Conservation (phyloP, 2,113 vertebrate species). For the Tyrannus savana region DNA sequence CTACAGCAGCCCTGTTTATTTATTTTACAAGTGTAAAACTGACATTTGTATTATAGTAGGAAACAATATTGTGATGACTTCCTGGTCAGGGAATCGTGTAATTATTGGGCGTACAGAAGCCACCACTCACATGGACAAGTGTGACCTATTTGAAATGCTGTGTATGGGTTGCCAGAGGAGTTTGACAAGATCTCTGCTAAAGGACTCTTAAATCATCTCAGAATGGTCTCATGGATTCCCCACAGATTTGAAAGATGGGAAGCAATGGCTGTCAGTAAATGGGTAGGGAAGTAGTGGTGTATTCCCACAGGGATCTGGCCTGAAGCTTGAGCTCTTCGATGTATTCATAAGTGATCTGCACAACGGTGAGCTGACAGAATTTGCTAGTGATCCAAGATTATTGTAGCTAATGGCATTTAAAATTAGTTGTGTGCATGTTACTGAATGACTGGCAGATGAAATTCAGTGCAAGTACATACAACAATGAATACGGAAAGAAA, state of each 20-base stretch:
- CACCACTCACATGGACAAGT: background rate
- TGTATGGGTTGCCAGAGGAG: background rate
- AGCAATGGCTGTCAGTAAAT: background rate
- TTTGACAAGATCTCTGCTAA: background rate
- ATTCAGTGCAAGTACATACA: background rate
- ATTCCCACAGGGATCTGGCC: background rate
- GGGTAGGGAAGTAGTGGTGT: background rate
- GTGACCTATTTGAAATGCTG: background rate
- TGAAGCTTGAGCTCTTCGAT: background rate
- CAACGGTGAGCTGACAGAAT: accelerated
- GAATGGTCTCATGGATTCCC: background rate
- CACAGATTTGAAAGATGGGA: background rate
- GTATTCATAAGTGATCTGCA: background rate
- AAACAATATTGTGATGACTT: constrained; percentile 24
- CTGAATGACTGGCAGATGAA: background rate
- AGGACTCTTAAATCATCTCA: background rate
- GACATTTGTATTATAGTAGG: background rate
- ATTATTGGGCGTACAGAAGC: background rate
- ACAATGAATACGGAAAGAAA: background rate
- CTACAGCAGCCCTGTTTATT: background rate
- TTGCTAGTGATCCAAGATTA: background rate
- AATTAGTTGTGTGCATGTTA: background rate
- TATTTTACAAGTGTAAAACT: constrained; percentile 46
- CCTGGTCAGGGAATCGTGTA: background rate
- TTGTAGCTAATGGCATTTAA: background rate